A percentile compares a stretch with the other conserved stretches of the same genome.
Conservation (phyloP, 2,888 invertebrate genomes). For the Drosophila ochracea region DNA sequence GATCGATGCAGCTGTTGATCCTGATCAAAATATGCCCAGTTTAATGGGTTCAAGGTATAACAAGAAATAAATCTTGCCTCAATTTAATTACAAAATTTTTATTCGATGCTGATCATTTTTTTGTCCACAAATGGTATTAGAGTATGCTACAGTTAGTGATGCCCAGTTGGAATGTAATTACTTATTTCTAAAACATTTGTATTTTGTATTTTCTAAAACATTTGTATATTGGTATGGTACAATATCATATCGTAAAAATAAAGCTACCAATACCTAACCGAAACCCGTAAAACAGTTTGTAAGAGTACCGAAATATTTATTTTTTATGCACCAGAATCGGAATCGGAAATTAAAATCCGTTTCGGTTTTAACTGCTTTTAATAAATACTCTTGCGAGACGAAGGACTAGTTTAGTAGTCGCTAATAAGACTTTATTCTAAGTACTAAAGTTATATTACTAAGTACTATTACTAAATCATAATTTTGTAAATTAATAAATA, state of each 20-base stretch:
- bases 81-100: not conserved
- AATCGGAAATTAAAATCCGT: not conserved
- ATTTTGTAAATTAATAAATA: not conserved
- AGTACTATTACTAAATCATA: too few relatives aligned
- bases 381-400: not conserved
- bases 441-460: too few relatives aligned
- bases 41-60: not conserved
- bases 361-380: not conserved
- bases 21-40: not conserved
- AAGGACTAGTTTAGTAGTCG: fast-evolving
- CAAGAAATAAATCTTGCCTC: not conserved
- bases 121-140: not conserved
- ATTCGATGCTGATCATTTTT: not conserved
- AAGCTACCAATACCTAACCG: not conserved
- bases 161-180: not conserved
- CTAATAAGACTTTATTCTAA: too few relatives aligned
- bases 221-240: too few relatives aligned
- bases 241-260: not conserved
- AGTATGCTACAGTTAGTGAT: not conserved
- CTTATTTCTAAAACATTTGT: not conserved
- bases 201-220: not conserved
- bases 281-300: not conserved
- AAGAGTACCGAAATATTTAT: not conserved
- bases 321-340: not conserved
- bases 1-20: not conserved